A percentile compares a stretch with the other conserved stretches of the same genome.
These are phyloP conservation scores for Neria commutata DNA, from an alignment of 2,888 invertebrate genomes.

Conservation along the genomic window DNA sequence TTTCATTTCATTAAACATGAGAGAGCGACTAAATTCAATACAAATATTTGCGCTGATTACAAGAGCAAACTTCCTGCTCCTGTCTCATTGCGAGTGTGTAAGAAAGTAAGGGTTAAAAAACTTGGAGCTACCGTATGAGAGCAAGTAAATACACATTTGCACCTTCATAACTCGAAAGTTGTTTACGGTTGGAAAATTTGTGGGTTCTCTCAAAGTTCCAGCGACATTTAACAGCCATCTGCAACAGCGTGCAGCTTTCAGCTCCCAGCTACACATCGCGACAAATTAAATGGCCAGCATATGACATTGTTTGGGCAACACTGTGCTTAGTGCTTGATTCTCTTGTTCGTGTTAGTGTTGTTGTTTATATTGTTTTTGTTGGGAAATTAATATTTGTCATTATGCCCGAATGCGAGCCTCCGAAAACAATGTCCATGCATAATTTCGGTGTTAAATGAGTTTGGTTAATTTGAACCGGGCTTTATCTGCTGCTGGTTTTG, in stretches of 20 bases:
- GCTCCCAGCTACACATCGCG: too few species aligned
- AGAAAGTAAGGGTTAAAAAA: too few species aligned
- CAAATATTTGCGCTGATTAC: background rate
- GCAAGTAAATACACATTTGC: too few species aligned
- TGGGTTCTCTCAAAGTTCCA: too few species aligned
- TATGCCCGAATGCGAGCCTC: conserved; percentile 20
- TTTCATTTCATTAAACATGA: conserved; percentile 2
- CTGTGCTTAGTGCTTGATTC: conserved; percentile 26
- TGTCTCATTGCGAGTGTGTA: too few species aligned
- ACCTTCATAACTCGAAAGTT: too few species aligned
- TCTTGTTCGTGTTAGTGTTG: conserved; percentile 26
- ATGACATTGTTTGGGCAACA: conserved; percentile 17
- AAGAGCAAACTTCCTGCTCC: too few species aligned
- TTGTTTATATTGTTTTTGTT: conserved; percentile 38
- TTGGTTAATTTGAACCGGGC: conserved; percentile 50
- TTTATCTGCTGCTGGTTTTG: background rate
- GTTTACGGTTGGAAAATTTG: too few species aligned
- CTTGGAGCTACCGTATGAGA: too few species aligned
- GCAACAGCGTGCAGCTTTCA: too few species aligned
- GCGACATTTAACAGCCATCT: too few species aligned
- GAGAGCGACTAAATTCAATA: background rate
- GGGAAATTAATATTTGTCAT: conserved; percentile 42
- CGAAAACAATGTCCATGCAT: conserved; percentile 53
- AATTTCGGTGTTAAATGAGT: conserved; percentile 41
- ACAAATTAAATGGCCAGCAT: background rate